Conservation (phyloP, 2,888 invertebrate genomes). For the Sinhomidia bicolor region DNA sequence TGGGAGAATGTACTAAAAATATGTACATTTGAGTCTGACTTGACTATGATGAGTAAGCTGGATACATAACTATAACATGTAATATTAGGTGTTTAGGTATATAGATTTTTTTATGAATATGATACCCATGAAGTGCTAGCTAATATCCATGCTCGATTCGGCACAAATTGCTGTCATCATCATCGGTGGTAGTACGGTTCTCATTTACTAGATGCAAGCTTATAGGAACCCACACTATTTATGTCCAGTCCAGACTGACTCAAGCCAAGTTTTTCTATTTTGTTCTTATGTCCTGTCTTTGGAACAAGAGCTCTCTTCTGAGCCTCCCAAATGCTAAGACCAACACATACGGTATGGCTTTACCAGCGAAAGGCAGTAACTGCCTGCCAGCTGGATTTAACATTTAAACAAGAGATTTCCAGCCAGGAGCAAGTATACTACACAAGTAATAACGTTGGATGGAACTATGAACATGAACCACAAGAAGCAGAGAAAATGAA, state of each 20-base stretch:
- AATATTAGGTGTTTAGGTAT: neutral
- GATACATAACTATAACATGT: neutral
- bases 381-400: neutral
- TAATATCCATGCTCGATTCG: slow-evolving; percentile 21
- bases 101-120: neutral
- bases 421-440: neutral
- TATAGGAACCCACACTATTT: too few species aligned
- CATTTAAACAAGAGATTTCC: neutral
- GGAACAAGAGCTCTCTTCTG: neutral
- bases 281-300: too few species aligned
- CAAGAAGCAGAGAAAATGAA: neutral
- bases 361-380: neutral
- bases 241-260: too few species aligned
- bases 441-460: too few species aligned
- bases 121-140: neutral
- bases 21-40: neutral
- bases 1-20: neutral
- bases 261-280: too few species aligned
- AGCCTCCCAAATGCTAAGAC: neutral
- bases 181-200: too few species aligned
- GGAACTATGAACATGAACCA: neutral
- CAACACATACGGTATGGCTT: too few species aligned
- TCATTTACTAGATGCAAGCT: too few species aligned
- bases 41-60: neutral
- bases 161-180: slow-evolving; percentile 42